Base-by-base conservation (phyloP, 2,113 vertebrate genomes). In the Chloropsis cyanopogon region DNA sequence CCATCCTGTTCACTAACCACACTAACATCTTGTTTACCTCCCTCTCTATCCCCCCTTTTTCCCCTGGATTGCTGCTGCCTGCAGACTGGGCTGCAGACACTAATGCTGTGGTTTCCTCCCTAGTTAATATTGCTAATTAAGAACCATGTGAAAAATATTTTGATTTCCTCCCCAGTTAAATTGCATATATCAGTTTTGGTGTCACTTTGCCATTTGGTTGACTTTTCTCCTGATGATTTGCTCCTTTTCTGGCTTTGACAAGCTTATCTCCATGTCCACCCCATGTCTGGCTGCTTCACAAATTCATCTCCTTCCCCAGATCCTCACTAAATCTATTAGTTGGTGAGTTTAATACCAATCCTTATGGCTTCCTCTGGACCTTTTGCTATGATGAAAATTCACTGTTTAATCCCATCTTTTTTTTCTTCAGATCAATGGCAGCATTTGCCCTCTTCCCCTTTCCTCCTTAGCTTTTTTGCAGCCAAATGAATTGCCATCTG, bases 401-500 rank as follows among this genome's bases (percentile, higher is more conserved):
- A 29, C 68, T 81, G 5, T 63, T 93, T 76, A 81, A 96, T 90
- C 78, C 77, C 4, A 1, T 83, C n/a, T 23, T 88, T 71, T 69
- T 82, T 92, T 66, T 75, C 44, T 90, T 71, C 41, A 78, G 65
- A 82, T 94, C 82, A 87, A 13, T 90, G 71, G 41, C 42, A 71
- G 60, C 46, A 24, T 93, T 93, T 85, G 75, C 88, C 80, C 73
- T 92, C 92, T 85, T 87, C 90, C 90, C 50, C 73, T 92, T 70
- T 84, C 28, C 42, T 75, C 61, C 47, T 52, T 11, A 59, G 56
- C 50, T 73, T 77, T 77, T 90, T 46, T 64, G 68, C 68, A 83
- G 79, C 46, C 63, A 73, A 88, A 92, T 37, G 41, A 94, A 73
- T 88, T 78, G 71, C 64, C 35, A 2, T 46, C 79, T 50, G 59